phyloP scores from a whole-genome alignment of 2,113 vertebrate genomes.

The Ochotona curzoniae region DNA sequence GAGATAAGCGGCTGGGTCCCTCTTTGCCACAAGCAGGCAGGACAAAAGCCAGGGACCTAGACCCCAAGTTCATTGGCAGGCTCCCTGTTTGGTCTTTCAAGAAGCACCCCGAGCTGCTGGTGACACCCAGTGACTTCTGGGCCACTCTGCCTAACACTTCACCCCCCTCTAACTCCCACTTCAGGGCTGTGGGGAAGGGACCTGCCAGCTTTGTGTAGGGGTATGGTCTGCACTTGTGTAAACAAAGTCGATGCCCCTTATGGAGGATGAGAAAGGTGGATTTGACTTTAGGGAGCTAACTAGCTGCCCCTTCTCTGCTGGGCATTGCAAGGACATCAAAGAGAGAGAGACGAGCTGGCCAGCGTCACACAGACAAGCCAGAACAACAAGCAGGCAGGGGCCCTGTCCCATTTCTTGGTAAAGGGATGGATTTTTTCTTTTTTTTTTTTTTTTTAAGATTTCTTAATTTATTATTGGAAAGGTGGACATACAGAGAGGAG shows the following conservation, averaged over 20 bases:
- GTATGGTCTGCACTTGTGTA: background rate
- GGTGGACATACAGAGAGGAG: too few relatives aligned
- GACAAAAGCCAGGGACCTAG: background rate
- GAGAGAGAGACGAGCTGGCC: background rate
- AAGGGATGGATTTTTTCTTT: too few relatives aligned
- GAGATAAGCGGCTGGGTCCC: background rate
- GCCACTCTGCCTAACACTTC: background rate
- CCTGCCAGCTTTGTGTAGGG: background rate
- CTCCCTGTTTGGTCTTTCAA: background rate
- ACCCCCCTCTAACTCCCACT: background rate
- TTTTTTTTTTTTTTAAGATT: too few relatives aligned
- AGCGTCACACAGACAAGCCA: background rate
- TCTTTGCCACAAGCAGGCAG: background rate
- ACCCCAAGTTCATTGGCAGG: background rate
- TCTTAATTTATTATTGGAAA: too few relatives aligned
- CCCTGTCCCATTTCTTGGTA: background rate
- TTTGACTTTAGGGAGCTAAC: background rate
- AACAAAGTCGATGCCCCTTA: background rate
- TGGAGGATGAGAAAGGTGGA: background rate
- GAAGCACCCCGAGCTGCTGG: background rate
- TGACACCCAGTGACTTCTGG: background rate
- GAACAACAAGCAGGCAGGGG: background rate
- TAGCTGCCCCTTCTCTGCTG: background rate
- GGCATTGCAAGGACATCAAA: background rate
- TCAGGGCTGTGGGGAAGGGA: background rate